Percentiles rank a stretch among this genome's conserved stretches.
Conservation (phyloP, 2,113 vertebrate genomes). For the Panthera leo region DNA sequence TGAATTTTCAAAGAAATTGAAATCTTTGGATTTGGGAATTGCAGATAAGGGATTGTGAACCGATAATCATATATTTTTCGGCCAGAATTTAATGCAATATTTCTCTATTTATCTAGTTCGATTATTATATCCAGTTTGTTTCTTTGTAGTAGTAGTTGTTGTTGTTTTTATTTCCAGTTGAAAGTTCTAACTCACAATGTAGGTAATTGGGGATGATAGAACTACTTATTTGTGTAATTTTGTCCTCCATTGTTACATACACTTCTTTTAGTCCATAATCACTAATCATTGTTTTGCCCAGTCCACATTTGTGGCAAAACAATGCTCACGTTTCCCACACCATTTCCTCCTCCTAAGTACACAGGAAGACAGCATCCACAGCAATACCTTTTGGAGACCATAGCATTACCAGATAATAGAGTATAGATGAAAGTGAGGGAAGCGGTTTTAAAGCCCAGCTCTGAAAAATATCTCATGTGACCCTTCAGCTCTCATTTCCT, state of each 20-base stretch:
- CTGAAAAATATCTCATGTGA: not conserved
- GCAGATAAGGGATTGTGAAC: not conserved
- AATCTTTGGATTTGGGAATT: not conserved
- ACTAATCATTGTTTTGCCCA: not conserved
- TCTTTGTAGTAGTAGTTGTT: not conserved
- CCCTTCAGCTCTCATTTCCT: not conserved
- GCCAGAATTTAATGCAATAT: not conserved
- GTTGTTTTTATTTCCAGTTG: slow-evolving; percentile 1
- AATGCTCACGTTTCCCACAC: not conserved
- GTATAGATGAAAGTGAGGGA: not conserved
- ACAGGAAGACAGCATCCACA: not conserved
- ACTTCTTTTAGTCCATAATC: not conserved
- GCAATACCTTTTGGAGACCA: not conserved
- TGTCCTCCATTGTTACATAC: not conserved
- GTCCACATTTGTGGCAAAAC: not conserved
- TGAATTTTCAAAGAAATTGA: not conserved
- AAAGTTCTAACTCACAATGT: not conserved
- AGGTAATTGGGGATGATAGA: not conserved
- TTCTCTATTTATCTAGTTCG: not conserved
- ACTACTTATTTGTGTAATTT: not conserved
- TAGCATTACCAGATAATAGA: not conserved
- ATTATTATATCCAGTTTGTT: not conserved
- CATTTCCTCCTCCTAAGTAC: not conserved
- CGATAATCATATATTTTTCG: not conserved
- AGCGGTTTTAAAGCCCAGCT: not conserved